phyloP scores from a whole-genome alignment of 2,113 vertebrate genomes.

The Labeo rohita region DNA sequence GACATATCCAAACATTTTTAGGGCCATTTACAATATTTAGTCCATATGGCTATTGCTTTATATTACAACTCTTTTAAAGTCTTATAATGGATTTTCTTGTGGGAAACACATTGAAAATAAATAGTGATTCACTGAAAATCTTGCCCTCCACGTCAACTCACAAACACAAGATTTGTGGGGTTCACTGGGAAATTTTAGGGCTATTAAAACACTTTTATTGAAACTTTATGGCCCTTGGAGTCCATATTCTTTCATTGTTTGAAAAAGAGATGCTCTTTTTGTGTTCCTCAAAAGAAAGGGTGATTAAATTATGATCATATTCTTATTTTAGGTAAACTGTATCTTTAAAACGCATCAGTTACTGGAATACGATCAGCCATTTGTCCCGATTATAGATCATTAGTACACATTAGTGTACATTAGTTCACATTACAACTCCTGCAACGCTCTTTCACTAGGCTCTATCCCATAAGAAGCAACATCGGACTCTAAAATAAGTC shows the following conservation, averaged over 20 bases:
- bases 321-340: not conserved
- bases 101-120: not conserved
- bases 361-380: not conserved
- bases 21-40: not conserved
- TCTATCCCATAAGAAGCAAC: conserved; percentile 10
- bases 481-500: conserved; percentile 13
- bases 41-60: not conserved
- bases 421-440: not conserved
- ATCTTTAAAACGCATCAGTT: not conserved
- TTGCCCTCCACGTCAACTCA: not conserved
- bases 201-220: not conserved
- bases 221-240: not conserved
- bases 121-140: not conserved
- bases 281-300: not conserved
- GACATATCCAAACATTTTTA: not conserved
- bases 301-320: not conserved
- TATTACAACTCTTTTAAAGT: not conserved
- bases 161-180: not conserved
- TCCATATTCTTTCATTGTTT: not conserved
- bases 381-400: not conserved
- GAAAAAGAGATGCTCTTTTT: not conserved
- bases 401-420: not conserved
- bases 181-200: not conserved
- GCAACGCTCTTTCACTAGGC: not conserved
- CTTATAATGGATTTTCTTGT: not conserved